Conservation (phyloP, 2,888 invertebrate genomes). For the Melanchra persicariae region DNA sequence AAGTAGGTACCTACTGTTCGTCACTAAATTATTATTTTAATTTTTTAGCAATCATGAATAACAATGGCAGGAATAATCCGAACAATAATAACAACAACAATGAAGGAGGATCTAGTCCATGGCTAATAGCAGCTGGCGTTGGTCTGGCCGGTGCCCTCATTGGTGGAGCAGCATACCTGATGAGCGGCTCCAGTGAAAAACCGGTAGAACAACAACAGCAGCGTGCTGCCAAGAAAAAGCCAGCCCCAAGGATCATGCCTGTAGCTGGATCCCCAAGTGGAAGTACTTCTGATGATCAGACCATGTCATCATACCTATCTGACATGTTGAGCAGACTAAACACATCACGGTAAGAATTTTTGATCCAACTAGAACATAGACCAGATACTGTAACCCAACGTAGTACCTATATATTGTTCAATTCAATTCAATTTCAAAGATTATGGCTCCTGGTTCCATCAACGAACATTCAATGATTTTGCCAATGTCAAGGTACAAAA, state of each 20-base stretch:
- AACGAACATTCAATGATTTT: too few species aligned
- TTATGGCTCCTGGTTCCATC: too few species aligned
- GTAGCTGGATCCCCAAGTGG: neutral
- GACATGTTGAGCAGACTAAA: constrained; percentile 43
- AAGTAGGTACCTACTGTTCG: too few species aligned
- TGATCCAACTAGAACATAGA: neutral
- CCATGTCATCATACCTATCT: constrained; percentile 44
- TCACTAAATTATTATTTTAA: neutral
- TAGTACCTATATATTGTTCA: too few species aligned
- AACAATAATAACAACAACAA: constrained; percentile 14
- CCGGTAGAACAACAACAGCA: neutral
- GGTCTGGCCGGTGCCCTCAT: constrained; percentile 54
- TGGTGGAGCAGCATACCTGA: constrained; percentile 56
- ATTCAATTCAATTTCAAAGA: too few species aligned
- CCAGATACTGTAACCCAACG: too few species aligned
- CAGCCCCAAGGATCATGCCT: neutral
- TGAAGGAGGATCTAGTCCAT: constrained; percentile 17
- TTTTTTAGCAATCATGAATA: constrained; percentile 41
- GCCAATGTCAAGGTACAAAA: too few species aligned
- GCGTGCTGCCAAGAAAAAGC: neutral
- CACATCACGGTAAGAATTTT: constrained; percentile 37
- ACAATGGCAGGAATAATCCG: constrained; percentile 20
- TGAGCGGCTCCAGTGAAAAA: constrained; percentile 14
- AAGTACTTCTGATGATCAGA: neutral
- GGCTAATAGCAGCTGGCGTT: constrained; percentile 38